phyloP scores from a whole-genome alignment of 2,888 invertebrate genomes.

The Cacoxenus indagator region DNA sequence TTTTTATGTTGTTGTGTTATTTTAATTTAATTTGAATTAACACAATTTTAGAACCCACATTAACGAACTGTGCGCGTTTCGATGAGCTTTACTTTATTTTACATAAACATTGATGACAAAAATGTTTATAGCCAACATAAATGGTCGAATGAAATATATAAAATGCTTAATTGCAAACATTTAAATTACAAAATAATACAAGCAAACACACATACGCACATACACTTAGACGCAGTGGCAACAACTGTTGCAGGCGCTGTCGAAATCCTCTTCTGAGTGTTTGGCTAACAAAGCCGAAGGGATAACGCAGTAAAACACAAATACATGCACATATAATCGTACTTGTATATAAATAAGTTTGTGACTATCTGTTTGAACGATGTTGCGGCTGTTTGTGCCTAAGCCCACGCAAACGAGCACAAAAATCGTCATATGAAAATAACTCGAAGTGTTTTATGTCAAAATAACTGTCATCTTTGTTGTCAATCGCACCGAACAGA shows the following conservation, averaged over 20 bases:
- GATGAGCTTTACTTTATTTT: too few species aligned
- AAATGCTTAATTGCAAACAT: constrained; percentile 10
- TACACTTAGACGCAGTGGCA: neutral
- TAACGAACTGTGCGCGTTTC: too few species aligned
- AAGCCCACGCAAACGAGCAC: constrained; percentile 31
- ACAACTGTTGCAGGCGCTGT: neutral
- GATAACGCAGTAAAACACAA: constrained; percentile 6
- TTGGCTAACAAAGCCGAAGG: neutral
- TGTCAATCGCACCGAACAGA: constrained; percentile 32
- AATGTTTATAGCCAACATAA: neutral
- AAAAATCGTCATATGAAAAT: constrained; percentile 54
- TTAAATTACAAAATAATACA: constrained; percentile 2
- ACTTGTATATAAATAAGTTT: neutral
- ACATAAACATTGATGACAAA: too few species aligned
- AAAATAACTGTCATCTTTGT: constrained; percentile 4
- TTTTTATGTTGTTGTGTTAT: too few species aligned
- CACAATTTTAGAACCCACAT: too few species aligned
- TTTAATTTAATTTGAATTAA: too few species aligned
- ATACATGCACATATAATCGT: neutral
- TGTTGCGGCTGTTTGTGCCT: neutral
- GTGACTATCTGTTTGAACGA: neutral
- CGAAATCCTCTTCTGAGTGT: neutral
- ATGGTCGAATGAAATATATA: neutral
- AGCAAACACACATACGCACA: neutral
- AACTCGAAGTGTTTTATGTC: constrained; percentile 23